A percentile compares a stretch with the other conserved stretches of the same genome.
Evolutionary conservation across 2,888 invertebrate species (phyloP).

Genomic region (Nephrocerus scutellatus): DNA sequence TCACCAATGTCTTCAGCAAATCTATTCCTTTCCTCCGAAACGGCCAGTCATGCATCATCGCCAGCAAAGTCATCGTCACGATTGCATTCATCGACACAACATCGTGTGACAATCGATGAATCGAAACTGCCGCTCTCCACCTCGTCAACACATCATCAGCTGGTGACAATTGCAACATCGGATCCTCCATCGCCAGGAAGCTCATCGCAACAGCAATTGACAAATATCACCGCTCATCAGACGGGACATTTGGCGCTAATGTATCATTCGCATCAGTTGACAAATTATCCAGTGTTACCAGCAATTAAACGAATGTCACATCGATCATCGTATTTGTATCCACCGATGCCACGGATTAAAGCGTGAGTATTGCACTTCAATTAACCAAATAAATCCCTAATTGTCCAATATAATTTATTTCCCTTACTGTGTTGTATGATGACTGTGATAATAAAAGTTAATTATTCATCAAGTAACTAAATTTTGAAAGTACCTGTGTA

Average conservation of each 20-base stretch:
- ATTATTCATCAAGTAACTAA: too few relatives aligned
- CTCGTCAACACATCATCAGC: slow-evolving; percentile 36
- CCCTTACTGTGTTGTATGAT: too few relatives aligned
- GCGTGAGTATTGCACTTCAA: slow-evolving; percentile 37
- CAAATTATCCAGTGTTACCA: slow-evolving; percentile 45
- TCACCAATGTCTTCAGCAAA: slow-evolving; percentile 59
- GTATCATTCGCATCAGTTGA: slow-evolving; percentile 47
- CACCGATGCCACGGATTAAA: slow-evolving; percentile 44
- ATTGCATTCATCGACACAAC: slow-evolving; percentile 38
- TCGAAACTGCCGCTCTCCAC: slow-evolving; percentile 39
- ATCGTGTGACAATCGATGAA: slow-evolving; percentile 47
- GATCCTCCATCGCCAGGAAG: slow-evolving; percentile 36
- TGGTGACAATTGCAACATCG: slow-evolving; percentile 23
- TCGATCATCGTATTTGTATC: slow-evolving; percentile 44
- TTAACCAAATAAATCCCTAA: too few relatives aligned
- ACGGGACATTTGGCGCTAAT: slow-evolving; percentile 43
- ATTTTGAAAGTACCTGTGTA: too few relatives aligned
- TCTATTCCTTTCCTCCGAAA: slow-evolving; percentile 68
- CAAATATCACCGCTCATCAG: slow-evolving; percentile 31
- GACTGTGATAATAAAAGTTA: too few relatives aligned
- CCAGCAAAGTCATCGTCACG: slow-evolving; percentile 50
- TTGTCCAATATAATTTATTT: too few relatives aligned
- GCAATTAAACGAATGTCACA: slow-evolving; percentile 43
- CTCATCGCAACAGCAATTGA: slow-evolving; percentile 33
- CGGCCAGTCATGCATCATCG: slow-evolving; percentile 60